phyloP scores from a whole-genome alignment of 2,113 vertebrate genomes.

The Sceloporus tristichus region DNA sequence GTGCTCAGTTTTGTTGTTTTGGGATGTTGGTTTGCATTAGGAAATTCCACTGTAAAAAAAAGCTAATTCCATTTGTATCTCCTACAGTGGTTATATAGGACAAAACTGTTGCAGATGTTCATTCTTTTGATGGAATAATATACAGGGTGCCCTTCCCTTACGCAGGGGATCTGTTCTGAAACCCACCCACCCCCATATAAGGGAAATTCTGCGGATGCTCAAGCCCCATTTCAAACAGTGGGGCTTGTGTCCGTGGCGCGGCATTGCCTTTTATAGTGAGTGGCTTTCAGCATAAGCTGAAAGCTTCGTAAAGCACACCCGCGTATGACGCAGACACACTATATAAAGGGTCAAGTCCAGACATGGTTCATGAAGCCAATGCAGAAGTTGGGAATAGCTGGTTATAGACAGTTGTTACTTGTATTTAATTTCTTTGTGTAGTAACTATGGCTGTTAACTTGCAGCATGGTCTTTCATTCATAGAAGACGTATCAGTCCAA shows the following conservation, averaged over 20 bases:
- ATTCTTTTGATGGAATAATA: conserved; percentile 14
- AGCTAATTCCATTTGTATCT: background rate
- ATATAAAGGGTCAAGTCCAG: background rate
- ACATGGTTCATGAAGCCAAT: background rate
- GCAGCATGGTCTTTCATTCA: background rate
- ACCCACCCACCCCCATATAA: too few relatives aligned
- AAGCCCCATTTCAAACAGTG: too few relatives aligned
- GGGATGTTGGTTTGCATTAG: conserved; percentile 29
- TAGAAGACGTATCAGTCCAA: background rate
- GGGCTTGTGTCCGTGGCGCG: too few relatives aligned
- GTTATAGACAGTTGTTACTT: too few relatives aligned
- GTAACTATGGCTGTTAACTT: background rate
- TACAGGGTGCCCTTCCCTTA: too few relatives aligned
- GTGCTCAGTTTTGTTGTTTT: background rate
- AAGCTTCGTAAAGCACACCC: too few relatives aligned
- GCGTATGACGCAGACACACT: too few relatives aligned
- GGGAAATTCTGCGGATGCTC: too few relatives aligned
- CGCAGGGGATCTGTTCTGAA: too few relatives aligned
- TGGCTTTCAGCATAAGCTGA: too few relatives aligned
- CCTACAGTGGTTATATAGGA: background rate
- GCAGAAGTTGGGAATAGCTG: background rate
- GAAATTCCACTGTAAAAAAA: background rate
- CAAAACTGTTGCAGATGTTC: conserved; percentile 10
- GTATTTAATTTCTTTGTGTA: background rate
- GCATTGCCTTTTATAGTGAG: too few relatives aligned